Evolutionary conservation across 2,797 vertebrate genomes (phyloP), one percentile per base, ranked within the genome.

Genomic region (Oceanodroma leucorhoa): DNA sequence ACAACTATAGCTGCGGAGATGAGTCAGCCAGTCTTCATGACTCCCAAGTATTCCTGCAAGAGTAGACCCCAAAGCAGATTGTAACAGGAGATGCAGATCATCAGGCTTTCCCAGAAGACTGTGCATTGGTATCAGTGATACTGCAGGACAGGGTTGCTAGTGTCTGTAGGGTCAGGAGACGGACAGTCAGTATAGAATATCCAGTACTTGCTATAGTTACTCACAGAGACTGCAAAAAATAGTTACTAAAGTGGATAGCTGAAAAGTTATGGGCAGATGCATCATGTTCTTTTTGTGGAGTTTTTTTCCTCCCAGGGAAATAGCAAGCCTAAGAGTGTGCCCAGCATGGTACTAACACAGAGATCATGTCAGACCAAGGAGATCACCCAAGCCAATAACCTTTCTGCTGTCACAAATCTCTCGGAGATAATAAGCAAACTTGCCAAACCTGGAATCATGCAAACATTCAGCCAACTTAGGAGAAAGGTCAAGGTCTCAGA

Each of bases 321-420:
- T 1, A 58, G 9, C 5, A 83, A 83, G 43, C 32, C 4, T 51
- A 27, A 51, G 4, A 24, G 11, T 72, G 22, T 27, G 36, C 6
- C 8, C 30, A 60, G 23, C 11, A 60, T 3, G 7, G 19, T 21
- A 54, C 0, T 3, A 71, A 61, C 20, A 46, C 0, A 2, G 53
- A 51, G 5, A 30, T 46, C 30, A 23, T 34, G 15, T 73, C 29
- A 78, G 34, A 72, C 13, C 34, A 69, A 29, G 17, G 11, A 78
- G 8, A 76, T 29, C 22, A 70, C 29, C 27, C 32, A 60, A 73
- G 29, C 18, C 60, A 51, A 8, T 70, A 14, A 65, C 17, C 66
- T 15, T 40, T 77, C 51, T 65, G 20, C n/a, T 66, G 46, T 50
- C 27, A 57, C 14, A 72, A 72, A 30, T 38, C 7, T 58, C 30